phyloP scores from a whole-genome alignment of 2,888 invertebrate genomes.

The Hirudinaria manillensis region DNA sequence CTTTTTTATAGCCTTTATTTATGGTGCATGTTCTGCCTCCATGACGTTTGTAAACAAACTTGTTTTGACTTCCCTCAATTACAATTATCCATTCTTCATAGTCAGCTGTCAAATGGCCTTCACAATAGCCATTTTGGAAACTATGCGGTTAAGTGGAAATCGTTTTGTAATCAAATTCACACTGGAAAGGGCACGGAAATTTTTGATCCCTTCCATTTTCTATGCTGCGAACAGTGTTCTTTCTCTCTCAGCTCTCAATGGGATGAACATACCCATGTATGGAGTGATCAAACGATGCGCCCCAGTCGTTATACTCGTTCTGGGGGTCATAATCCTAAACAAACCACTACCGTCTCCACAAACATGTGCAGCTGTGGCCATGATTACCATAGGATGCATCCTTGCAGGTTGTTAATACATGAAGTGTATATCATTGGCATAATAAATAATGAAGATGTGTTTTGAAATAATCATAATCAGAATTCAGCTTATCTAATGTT shows the following conservation, averaged over 20 bases:
- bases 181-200: conserved; percentile 52
- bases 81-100: conserved; percentile 58
- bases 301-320: conserved; percentile 53
- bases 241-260: conserved; percentile 56
- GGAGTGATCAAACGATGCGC: conserved; percentile 57
- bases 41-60: conserved; percentile 56
- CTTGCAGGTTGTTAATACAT: conserved; percentile 50
- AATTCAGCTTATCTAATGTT: neutral
- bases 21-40: conserved; percentile 53
- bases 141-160: conserved; percentile 44
- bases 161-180: conserved; percentile 52
- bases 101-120: conserved; percentile 57
- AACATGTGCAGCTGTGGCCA: conserved; percentile 48
- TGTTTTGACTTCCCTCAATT: conserved; percentile 52
- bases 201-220: conserved; percentile 56
- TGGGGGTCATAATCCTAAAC: conserved; percentile 51
- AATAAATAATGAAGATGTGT: neutral
- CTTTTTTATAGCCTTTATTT: conserved; percentile 50
- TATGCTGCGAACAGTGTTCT: conserved; percentile 56
- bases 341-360: conserved; percentile 48
- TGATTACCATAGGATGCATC: conserved; percentile 54
- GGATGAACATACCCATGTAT: conserved; percentile 59
- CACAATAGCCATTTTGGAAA: conserved; percentile 53
- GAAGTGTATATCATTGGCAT: neutral
- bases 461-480: neutral